phyloP scores from a whole-genome alignment of 2,797 vertebrate genomes.

The Diceros bicornis region DNA sequence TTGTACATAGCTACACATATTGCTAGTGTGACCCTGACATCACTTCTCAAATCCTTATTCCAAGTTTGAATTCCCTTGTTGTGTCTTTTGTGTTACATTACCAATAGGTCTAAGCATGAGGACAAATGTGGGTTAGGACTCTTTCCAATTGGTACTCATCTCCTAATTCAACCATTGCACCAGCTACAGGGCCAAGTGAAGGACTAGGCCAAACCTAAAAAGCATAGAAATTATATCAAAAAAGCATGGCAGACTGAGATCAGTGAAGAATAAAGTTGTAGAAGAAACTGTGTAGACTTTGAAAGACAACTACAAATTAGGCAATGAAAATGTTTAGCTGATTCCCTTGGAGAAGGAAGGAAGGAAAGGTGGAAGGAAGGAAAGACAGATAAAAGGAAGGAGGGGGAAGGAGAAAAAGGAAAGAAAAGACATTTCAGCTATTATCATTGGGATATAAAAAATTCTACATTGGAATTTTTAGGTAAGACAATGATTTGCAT shows the following conservation, averaged over 20 bases:
- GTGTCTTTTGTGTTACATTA: neutral
- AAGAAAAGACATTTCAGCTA: neutral
- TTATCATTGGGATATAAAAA: neutral
- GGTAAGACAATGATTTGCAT: constrained; percentile 2
- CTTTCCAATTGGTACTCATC: neutral
- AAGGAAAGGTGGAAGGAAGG: neutral
- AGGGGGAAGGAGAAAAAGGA: too few relatives aligned
- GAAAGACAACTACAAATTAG: neutral
- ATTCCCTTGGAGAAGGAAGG: neutral
- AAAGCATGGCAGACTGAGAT: neutral
- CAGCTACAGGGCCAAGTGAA: neutral
- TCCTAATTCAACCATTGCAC: neutral
- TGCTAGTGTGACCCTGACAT: neutral
- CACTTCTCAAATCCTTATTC: neutral
- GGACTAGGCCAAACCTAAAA: neutral
- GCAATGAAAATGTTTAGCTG: neutral
- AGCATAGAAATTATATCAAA: neutral
- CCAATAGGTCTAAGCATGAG: neutral
- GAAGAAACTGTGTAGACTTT: neutral
- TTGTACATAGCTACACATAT: neutral
- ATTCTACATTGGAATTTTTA: neutral
- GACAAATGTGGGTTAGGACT: neutral
- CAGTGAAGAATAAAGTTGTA: neutral
- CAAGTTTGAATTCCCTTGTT: neutral
- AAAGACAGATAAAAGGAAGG: neutral